Conservation (phyloP, 2,797 vertebrate genomes). For the Jordanella pulchra region DNA sequence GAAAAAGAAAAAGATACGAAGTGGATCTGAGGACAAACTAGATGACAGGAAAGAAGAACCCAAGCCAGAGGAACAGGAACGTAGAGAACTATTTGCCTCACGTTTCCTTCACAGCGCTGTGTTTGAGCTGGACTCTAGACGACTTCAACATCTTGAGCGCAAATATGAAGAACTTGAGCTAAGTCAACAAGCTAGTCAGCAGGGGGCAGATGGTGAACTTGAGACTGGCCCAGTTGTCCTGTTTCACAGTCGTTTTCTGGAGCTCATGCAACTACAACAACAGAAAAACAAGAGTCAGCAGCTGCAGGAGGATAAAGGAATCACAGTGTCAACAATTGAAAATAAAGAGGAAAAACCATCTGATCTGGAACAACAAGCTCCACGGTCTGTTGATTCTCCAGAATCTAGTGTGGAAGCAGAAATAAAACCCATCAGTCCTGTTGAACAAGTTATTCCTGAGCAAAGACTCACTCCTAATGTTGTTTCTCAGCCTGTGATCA, state of each 20-base stretch:
- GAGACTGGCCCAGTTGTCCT: slow-evolving; percentile 91
- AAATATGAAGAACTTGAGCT: slow-evolving; percentile 92
- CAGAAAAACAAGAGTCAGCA: slow-evolving; percentile 90
- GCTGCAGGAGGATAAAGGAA: slow-evolving; percentile 81
- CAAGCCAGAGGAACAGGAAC: slow-evolving; percentile 94
- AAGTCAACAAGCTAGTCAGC: slow-evolving; percentile 83
- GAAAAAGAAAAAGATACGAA: slow-evolving; percentile 98
- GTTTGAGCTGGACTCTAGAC: slow-evolving; percentile 95
- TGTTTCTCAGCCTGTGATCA: slow-evolving; percentile 42
- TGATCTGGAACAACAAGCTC: slow-evolving; percentile 75
- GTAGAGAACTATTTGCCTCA: slow-evolving; percentile 94
- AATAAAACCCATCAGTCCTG: slow-evolving; percentile 79
- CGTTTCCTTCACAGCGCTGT: slow-evolving; percentile 98
- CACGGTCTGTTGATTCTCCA: slow-evolving; percentile 70
- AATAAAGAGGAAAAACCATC: slow-evolving; percentile 75
- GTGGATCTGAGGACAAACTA: slow-evolving; percentile 92
- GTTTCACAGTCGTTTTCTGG: slow-evolving; percentile 95
- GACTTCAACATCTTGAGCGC: slow-evolving; percentile 93
- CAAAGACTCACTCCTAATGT: slow-evolving; percentile 23
- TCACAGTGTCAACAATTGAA: slow-evolving; percentile 27
- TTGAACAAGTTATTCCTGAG: slow-evolving; percentile 60
- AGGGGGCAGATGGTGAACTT: slow-evolving; percentile 82
- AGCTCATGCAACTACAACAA: slow-evolving; percentile 88
- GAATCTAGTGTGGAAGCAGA: slow-evolving; percentile 77
- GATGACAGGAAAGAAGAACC: slow-evolving; percentile 96